These are phyloP conservation scores for Ctenosaura bakeri DNA, from an alignment of 2,797 vertebrate genomes.

Conservation along the genomic window DNA sequence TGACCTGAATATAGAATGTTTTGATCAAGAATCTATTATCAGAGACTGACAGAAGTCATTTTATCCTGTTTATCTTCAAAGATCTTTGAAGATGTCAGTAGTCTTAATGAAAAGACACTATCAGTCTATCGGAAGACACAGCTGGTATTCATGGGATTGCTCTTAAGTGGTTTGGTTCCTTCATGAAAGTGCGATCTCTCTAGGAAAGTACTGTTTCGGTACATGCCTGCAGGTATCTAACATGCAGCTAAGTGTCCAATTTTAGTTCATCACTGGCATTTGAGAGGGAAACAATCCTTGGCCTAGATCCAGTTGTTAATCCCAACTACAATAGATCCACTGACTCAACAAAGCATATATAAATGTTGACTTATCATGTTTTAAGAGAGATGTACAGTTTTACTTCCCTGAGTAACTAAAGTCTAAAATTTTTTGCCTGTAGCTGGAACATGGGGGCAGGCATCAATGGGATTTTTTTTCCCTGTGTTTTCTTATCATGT, in stretches of 20 bases:
- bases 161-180: background rate
- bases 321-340: too few species aligned
- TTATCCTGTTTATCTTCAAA: background rate
- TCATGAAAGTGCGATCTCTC: background rate
- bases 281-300: background rate
- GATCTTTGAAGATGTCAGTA: background rate
- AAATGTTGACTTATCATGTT: too few species aligned
- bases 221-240: too few species aligned
- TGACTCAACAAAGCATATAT: too few species aligned
- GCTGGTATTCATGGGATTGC: background rate
- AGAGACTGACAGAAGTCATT: background rate
- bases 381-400: background rate
- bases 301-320: too few species aligned
- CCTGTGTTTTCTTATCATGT: too few species aligned
- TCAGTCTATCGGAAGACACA: background rate
- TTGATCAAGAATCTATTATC: slow-evolving; percentile 7
- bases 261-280: background rate
- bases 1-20: background rate
- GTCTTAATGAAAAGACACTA: background rate
- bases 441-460: background rate
- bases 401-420: background rate
- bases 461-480: background rate
- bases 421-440: background rate
- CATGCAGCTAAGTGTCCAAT: background rate
- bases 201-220: background rate